Evolutionary conservation across 2,113 vertebrate species (phyloP).

Genomic region (Tricholaema leucomelas): DNA sequence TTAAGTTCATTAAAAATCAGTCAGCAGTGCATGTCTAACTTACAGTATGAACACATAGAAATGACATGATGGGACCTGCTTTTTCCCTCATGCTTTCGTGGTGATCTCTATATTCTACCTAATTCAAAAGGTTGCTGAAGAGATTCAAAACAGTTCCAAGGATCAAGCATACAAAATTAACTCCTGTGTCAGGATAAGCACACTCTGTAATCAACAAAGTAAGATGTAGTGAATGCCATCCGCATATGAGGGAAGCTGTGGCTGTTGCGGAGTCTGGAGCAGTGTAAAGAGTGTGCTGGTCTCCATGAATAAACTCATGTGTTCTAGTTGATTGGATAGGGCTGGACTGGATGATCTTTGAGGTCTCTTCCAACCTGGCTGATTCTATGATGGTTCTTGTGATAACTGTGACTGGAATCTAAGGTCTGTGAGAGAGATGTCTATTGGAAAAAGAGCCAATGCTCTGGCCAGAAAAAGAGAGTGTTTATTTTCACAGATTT

Average conservation of each 20-base stretch:
- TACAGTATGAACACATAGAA: rapidly evolving
- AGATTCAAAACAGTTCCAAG: not conserved
- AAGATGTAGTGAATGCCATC: not conserved
- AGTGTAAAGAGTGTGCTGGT: not conserved
- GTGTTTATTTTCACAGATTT: not conserved
- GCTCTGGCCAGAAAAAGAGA: not conserved
- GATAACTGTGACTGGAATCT: not conserved
- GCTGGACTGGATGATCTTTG: too few relatives aligned
- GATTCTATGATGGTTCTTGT: not conserved
- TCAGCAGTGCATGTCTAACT: not conserved
- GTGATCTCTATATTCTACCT: not conserved
- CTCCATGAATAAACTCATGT: not conserved
- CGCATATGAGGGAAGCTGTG: not conserved
- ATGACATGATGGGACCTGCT: not conserved
- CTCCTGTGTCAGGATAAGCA: not conserved
- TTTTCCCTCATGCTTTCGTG: not conserved
- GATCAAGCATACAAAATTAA: not conserved
- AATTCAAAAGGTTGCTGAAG: not conserved
- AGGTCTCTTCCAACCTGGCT: too few relatives aligned
- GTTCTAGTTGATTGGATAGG: too few relatives aligned
- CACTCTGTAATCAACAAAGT: not conserved
- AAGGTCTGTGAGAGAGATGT: not conserved
- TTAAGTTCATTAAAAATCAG: not conserved
- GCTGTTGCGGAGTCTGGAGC: not conserved
- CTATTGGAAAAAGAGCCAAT: not conserved